Base-by-base conservation (phyloP, 1,140 invertebrate species). In the Drosophila lacertosa region DNA sequence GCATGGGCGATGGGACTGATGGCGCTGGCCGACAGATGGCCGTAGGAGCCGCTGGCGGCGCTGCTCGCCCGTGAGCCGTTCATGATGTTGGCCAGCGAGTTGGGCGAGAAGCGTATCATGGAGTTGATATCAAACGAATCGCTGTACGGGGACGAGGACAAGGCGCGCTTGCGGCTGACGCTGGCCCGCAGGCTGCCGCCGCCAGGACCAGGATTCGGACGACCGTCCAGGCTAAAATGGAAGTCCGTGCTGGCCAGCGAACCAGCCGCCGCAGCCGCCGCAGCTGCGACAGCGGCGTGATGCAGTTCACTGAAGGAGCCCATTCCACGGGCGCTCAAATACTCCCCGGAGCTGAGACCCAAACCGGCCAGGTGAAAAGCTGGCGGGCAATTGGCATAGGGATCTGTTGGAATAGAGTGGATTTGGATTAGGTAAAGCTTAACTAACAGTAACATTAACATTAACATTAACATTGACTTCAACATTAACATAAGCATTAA, bases 71-170 rank as follows among this genome's bases (percentile, higher is more conserved):
- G 93, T 0, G 96, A 97, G 3, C 97, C 97, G 80, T 97, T 97
- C 76, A 98, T 96, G 44, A 98, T 95, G n/a, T 97, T 97, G 16
- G 96, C 96, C 59, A 99, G 92, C 33, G 97, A 98, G 74, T 97
- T 98, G 0, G 98, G 98, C 10, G 97, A 99, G 77, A 98, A 97
- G 67, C 98, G 94, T 76, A 99, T 98, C 93, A 99, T 96, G 48
- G 97, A 98, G 82, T 97, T 97, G 78, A 99, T 95, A 91, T 99
- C 97, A 83, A 98, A 94, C 9, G 96, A 97, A 90, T 99, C 97
- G 0, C 97, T 97, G 79, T 98, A 98, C 0, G 98, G 97, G 10
- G 97, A 99, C 91, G 97, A 97, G 44, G 97, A 98, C 0, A 98
- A 93, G 0, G 98, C 97, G 44, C 98, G 93, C 90, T 99, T 99